Base-by-base conservation (phyloP, 2,888 invertebrate genomes). In the Eurytoma adleriae region DNA sequence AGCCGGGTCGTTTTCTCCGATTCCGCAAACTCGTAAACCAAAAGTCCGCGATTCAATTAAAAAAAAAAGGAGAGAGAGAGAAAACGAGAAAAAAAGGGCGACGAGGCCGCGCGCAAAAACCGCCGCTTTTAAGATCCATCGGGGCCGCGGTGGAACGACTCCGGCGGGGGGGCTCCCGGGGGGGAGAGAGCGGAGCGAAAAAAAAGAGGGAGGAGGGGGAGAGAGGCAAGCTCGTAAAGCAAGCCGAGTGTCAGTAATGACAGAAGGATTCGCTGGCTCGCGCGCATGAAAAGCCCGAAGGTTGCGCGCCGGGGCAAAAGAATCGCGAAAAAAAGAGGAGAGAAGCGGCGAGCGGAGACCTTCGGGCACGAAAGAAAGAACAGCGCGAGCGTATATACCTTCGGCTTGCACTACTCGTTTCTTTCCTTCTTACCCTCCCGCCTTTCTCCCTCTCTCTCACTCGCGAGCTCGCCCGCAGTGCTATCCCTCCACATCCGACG, bases 161-260 rank as follows among this genome's bases (percentile, higher is more conserved):
- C 10, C 14, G 50, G 62, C 50, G 20, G 18, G 67, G 56, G 24
- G 30, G 52, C 61, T 40, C 40, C 40, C 66, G 40, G 57, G 75
- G 70, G 59, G n/a, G 64, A 54, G 40, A 70, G 50, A 75, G 48
- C 14, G 4, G n/a, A 62, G 40, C 62, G n/a, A 3, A 64, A 64
- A 30, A 62, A 62, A 62, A 59, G 40, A 61, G 14, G 18, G 70
- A 20, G 16, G 50, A 72, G 82, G 56, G 56, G 54, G 40, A 76
- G 52, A 40, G 57, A 62, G 64, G 69, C 70, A 80, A 80, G 77
- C 72, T 80, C 77, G 77, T 77, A 80, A 80, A 80, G 73, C 73
- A 78, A 78, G 71, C 48, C 66, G 81, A 80, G 78, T 81, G 78
- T 81, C 78, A 78, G 81, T 81, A 80, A 81, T 78, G 83, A 79